A percentile compares a stretch with the other conserved stretches of the same genome.
Conservation (phyloP, 2,888 invertebrate genomes). For the Tipula vernalis region DNA sequence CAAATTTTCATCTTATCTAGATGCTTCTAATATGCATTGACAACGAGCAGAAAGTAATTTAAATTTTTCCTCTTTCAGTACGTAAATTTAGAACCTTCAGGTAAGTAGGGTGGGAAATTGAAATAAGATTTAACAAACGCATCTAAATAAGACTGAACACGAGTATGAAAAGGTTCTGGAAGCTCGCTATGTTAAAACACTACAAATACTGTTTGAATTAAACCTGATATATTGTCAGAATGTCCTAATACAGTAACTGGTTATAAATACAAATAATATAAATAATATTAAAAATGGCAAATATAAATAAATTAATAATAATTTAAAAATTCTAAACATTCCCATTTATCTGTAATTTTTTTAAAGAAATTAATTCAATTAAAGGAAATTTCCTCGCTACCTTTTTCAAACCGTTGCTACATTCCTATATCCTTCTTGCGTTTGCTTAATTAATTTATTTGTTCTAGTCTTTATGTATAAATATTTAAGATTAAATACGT, state of each 20-base stretch:
- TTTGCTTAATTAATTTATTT: neutral
- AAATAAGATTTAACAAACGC: neutral
- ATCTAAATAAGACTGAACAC: neutral
- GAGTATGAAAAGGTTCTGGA: neutral
- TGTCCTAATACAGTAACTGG: neutral
- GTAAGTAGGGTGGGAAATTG: neutral
- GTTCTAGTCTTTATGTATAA: neutral
- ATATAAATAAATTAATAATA: neutral
- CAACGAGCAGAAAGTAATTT: neutral
- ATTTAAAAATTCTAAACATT: neutral
- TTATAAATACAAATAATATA: neutral
- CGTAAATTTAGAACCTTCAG: neutral
- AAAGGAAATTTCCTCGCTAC: neutral
- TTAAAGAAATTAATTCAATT: neutral
- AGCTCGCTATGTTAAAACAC: neutral
- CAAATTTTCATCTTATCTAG: neutral
- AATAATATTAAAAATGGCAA: neutral
- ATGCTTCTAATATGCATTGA: neutral
- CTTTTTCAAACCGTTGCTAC: neutral
- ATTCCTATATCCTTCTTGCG: neutral
- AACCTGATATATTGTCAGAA: neutral
- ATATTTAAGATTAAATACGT: neutral
- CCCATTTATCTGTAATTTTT: neutral
- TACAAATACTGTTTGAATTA: neutral
- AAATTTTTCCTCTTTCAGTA: neutral